Evolutionary conservation across 2,888 invertebrate species (phyloP), one percentile per base, ranked within the genome.

Genomic region (Lamellibrachia satsuma): DNA sequence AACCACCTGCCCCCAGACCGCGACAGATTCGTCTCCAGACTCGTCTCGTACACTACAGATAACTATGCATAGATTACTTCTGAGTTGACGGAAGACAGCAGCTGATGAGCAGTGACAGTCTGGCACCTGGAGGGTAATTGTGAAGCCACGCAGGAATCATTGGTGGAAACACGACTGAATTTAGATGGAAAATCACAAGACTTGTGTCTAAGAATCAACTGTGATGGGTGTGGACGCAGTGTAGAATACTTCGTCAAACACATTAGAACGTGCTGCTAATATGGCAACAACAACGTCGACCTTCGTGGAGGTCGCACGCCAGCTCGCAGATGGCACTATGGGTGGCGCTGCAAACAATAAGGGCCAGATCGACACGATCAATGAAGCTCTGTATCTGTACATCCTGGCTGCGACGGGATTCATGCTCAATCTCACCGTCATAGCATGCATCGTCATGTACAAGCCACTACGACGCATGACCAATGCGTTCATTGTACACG

Each of bases 401-500:
- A 95, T 96, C 92, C 95, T 96, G 57, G 96, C 95, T 22, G 94
- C 95, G 15, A 93, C 95, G 52, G 96, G 96, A 90, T 95, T 96
- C 93, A 93, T 95, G 90, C 94, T 96, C 27, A 96, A 96, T 94
- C 91, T 95, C 52, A 92, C 95, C 27, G 95, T 96, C 11, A 94
- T 96, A 92, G 91, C 95, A 92, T 95, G 95, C 91, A 95, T 96
- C 55, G 94, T 96, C 52, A 93, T 95, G 22, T 95, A 95, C 75
- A 94, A 95, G 91, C 94, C 94, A 11, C 94, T 96, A 90, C 95
- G 96, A 7, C 95, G 95, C 92, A 95, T 96, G 95, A 96, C 96
- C 8, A 96, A 96, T 93, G 96, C 96, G 52, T 96, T 96, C 94
- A 94, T 96, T 55, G 94, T 96, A 27, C 96, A 96, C 93, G 96